Conservation (phyloP, 2,888 invertebrate genomes). For the Parelbella ahira region DNA sequence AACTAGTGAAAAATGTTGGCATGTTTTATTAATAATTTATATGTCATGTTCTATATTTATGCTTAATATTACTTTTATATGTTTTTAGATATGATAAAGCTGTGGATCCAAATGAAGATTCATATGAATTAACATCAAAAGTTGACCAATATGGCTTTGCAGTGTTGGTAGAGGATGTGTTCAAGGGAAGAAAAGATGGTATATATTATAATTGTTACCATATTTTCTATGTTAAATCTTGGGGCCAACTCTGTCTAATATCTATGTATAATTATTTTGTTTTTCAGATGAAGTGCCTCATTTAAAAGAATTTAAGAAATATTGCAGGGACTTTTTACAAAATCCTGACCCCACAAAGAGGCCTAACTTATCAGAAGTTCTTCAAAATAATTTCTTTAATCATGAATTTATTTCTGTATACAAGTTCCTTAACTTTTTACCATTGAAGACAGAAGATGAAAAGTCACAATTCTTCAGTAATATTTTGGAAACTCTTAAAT, state of each 20-base stretch:
- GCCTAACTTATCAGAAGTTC: constrained; percentile 83
- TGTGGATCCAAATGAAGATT: constrained; percentile 85
- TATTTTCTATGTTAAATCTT: no score
- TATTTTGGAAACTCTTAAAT: constrained; percentile 84
- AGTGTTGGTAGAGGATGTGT: constrained; percentile 86
- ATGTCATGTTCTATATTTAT: background rate
- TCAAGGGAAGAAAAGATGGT: constrained; percentile 82
- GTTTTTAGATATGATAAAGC: constrained; percentile 84
- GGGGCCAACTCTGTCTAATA: no score
- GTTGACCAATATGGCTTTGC: constrained; percentile 91
- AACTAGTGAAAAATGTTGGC: no score
- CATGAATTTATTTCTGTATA: constrained; percentile 92
- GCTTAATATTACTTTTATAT: background rate
- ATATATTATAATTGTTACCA: no score
- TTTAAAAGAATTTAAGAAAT: constrained; percentile 84
- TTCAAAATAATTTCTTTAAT: constrained; percentile 89
- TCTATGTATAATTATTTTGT: no score
- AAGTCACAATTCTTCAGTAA: constrained; percentile 89
- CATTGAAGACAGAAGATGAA: constrained; percentile 88
- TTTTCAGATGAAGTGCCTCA: constrained; percentile 84
- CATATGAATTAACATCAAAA: constrained; percentile 74
- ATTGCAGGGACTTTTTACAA: constrained; percentile 85
- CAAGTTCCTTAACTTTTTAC: constrained; percentile 90
- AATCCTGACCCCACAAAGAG: constrained; percentile 83
- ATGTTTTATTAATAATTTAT: no score